Percentiles rank a stretch among this genome's conserved stretches.
phyloP scores from a whole-genome alignment of 2,797 vertebrate genomes.

The Oophaga sylvatica region DNA sequence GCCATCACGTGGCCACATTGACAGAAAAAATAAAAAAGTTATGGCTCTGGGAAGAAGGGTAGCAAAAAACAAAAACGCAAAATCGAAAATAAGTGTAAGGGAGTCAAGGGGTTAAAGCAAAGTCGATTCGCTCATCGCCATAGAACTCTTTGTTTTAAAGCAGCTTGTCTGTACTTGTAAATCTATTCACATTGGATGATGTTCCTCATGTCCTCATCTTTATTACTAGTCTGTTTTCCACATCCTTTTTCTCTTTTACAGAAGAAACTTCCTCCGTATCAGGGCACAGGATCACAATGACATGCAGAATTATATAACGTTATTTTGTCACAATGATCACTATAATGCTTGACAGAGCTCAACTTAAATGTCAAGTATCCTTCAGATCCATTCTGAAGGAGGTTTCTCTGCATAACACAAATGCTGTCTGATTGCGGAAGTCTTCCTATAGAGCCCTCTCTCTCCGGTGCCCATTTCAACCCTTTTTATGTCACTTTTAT shows the following conservation, averaged over 20 bases:
- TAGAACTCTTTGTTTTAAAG: background rate
- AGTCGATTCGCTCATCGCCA: too few species aligned
- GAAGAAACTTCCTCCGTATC: background rate
- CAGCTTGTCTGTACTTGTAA: background rate
- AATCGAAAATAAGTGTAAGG: too few species aligned
- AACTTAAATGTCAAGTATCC: slow-evolving; percentile 37
- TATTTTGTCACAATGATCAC: slow-evolving; percentile 37
- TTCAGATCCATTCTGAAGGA: background rate
- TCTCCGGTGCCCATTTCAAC: background rate
- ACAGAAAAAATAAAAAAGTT: too few species aligned
- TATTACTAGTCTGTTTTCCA: background rate
- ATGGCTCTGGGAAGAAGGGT: too few species aligned
- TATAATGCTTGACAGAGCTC: slow-evolving; percentile 24
- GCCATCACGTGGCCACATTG: too few species aligned
- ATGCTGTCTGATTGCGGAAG: slow-evolving; percentile 3
- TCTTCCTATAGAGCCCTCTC: background rate
- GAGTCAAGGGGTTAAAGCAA: too few species aligned
- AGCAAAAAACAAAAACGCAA: too few species aligned
- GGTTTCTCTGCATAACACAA: slow-evolving; percentile 16
- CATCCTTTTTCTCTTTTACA: background rate
- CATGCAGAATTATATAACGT: slow-evolving; percentile 24
- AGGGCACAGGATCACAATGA: background rate
- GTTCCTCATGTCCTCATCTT: background rate
- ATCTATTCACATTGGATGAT: background rate
- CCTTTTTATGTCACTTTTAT: background rate